Evolutionary conservation across 1,140 invertebrate genomes (phyloP), one percentile per base, ranked within the genome.

Genomic region (Zaprionus ornatus): DNA sequence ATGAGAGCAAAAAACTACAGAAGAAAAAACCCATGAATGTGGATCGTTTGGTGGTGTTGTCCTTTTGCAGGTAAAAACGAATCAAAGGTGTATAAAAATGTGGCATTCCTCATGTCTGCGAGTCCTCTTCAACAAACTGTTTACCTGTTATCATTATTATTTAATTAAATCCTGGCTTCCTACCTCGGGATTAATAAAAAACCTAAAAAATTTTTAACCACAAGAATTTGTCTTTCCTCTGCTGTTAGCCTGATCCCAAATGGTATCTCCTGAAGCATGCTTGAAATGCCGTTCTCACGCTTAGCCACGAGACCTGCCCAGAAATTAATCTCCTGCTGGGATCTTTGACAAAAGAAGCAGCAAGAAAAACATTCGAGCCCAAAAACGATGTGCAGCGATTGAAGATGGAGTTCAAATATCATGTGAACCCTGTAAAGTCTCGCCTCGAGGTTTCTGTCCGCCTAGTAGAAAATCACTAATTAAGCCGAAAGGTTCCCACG

Each of bases 121-220:
- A 35, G 21, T 25, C 19, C 35, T 15, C 60, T 4, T 82, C 54
- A 17, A 9, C 1, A 57, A 69, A 42, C 83, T 87, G 83, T 42
- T 56, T 12, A 19, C 82, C 83, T 87, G 79, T 70, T 82, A 64
- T 55, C 42, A 42, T 52, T 17, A 67, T 87, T 77, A 68, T 79
- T 77, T 60, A 72, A 76, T 57, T 60, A 56, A 50, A 54, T 60
- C 45, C 35, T 79, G 37, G 15, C 12, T 57, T 40, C 32, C 35
- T 35, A 37, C 32, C 37, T n/a, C 1, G 4, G 17, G 4, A 42
- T 45, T 12, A 27, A 9, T 10, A 17, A 15, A 45, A 29, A 4
- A 15, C 7, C 4, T 25, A 29, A 32, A 15, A 13, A n/a, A n/a
- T 32, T 57, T 57, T 23, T 7, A 21, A 6, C 23, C 25, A 32